phyloP scores from a whole-genome alignment of 37 sponge, comb jelly and placozoan genomes.

The Bolinopsis microptera region DNA sequence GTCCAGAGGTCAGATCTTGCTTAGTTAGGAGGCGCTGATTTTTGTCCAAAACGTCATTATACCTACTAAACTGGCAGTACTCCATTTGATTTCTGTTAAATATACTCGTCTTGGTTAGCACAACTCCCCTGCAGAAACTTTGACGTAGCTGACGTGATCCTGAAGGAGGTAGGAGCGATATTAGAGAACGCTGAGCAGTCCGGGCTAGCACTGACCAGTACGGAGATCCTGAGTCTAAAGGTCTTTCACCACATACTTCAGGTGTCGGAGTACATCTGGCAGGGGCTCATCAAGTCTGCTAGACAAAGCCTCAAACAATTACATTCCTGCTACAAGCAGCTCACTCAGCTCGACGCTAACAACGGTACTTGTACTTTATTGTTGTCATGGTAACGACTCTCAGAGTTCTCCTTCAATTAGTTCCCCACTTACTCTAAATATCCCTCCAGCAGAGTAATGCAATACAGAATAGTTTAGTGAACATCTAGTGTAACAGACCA shows the following conservation, averaged over 20 bases:
- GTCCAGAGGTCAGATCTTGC: neutral
- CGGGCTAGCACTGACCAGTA: neutral
- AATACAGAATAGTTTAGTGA: too few relatives aligned
- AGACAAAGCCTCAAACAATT: slow-evolving; percentile 9
- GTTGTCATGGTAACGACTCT: neutral
- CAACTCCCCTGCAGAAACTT: too few relatives aligned
- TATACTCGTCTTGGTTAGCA: too few relatives aligned
- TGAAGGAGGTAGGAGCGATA: slow-evolving; percentile 41
- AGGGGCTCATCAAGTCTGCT: slow-evolving; percentile 10
- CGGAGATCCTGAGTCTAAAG: neutral
- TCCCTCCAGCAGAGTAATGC: too few relatives aligned
- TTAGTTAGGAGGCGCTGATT: too few relatives aligned
- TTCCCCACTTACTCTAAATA: too few relatives aligned
- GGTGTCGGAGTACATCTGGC: slow-evolving; percentile 50
- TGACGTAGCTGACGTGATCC: slow-evolving; percentile 27
- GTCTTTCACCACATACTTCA: slow-evolving; percentile 41
- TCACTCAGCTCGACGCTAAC: neutral
- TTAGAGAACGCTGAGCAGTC: slow-evolving; percentile 45
- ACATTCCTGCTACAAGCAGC: slow-evolving; percentile 40
- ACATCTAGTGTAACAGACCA: too few relatives aligned
- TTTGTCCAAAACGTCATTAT: too few relatives aligned
- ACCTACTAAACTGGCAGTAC: too few relatives aligned
- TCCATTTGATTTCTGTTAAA: neutral
- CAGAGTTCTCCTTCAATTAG: too few relatives aligned
- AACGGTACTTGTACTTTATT: neutral